Evolutionary conservation across 1,140 invertebrate species (phyloP).

Genomic region (Listronotus bonariensis): DNA sequence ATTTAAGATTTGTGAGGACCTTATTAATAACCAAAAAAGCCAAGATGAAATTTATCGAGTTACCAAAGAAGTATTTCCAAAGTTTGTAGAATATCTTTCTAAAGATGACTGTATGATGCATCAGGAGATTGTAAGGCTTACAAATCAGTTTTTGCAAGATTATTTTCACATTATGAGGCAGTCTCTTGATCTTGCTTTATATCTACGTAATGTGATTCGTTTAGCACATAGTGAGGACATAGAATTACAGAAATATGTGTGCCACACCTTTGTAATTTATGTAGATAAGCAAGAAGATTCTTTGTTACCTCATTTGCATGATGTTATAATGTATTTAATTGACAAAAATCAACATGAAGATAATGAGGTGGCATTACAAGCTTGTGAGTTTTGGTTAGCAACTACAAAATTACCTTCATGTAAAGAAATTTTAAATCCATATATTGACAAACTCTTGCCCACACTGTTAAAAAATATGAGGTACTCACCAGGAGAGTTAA

Average conservation of each 20-base stretch:
- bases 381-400: slow-evolving; percentile 98
- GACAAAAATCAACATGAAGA: slow-evolving; percentile 91
- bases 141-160: slow-evolving; percentile 52
- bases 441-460: slow-evolving; percentile 85
- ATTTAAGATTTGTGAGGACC: slow-evolving; percentile 52
- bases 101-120: slow-evolving; percentile 43
- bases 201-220: slow-evolving; percentile 48
- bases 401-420: slow-evolving; percentile 94
- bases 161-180: slow-evolving; percentile 48
- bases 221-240: slow-evolving; percentile 46
- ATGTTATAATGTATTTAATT: slow-evolving; percentile 98
- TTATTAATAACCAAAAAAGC: slow-evolving; percentile 42
- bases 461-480: slow-evolving; percentile 95
- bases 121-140: slow-evolving; percentile 43
- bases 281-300: slow-evolving; percentile 50
- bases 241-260: slow-evolving; percentile 49
- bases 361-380: slow-evolving; percentile 92
- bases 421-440: slow-evolving; percentile 85
- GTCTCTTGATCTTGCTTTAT: slow-evolving; percentile 43
- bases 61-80: slow-evolving; percentile 47
- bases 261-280: slow-evolving; percentile 52
- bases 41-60: slow-evolving; percentile 46
- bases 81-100: slow-evolving; percentile 42
- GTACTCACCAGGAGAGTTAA: slow-evolving; percentile 96
- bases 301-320: slow-evolving; percentile 85